Base-by-base conservation (phyloP, 2,113 vertebrate species). In the Myxocyprinus asiaticus region DNA sequence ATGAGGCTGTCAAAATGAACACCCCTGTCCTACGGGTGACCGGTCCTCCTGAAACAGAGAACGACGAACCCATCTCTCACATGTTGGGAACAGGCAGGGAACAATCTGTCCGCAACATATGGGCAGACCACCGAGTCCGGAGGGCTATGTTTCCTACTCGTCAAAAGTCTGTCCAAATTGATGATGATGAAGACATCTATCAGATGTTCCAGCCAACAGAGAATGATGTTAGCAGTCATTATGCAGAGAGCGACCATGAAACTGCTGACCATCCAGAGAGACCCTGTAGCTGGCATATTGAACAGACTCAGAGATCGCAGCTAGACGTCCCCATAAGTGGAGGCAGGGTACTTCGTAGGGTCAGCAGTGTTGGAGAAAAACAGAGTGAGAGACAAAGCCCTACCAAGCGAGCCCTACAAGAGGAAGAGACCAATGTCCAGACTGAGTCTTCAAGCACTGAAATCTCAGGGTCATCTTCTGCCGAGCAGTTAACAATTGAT, bases 261-360 rank as follows among this genome's bases (percentile, higher is more conserved):
- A 80, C 86, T 45, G 90, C 92, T 12, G 91, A 89, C 84, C 69
- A 22, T 67, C 88, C 93, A 0, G 94, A 93, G 51, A 93, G 96
- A 7, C 98, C 98, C 0, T 97, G 95, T 88, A 98, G 96, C 85
- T 98, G 96, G 96, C 96, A 98, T 8, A 82, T 96, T 47, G 96
- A 96, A 5, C 90, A 93, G 83, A 80, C 91, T 0, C 89, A 88
- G 58, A 81, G 82, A 0, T 85, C 88, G 77, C 92, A 92, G 69
- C 84, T 94, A 56, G 86, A 86, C 64, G 77, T 93, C n/a, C 87
- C 92, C 9, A 51, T 93, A 0, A 84, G 65, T 17, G 78, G 80
- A 5, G 85, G 88, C 69, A 93, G 93, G 82, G 82, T 95, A 9
- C 91, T 98, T 5, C 92, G 98, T 45, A 89, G 98, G 78, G 96